Evolutionary conservation across 2,113 vertebrate species (phyloP).

Genomic region (Platysternon megacephalum): DNA sequence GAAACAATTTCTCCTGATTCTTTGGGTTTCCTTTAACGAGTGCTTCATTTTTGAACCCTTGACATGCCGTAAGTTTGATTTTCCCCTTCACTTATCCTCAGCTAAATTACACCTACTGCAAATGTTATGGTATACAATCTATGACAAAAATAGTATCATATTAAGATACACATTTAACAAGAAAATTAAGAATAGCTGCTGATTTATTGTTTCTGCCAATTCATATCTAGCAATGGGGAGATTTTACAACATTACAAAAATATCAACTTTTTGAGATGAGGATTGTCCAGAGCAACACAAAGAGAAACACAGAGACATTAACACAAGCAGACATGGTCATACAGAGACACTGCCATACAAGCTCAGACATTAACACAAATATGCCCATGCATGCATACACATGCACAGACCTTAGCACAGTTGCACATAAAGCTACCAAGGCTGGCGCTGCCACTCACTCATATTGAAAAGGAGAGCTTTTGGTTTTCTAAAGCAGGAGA

Average conservation of each 20-base stretch:
- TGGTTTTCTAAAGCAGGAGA: not conserved
- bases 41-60: not conserved
- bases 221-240: not conserved
- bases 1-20: not conserved
- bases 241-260: not conserved
- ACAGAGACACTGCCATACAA: not conserved
- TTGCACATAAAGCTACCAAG: fast-evolving
- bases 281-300: not conserved
- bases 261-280: not conserved
- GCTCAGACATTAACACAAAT: not conserved
- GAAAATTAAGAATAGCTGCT: not conserved
- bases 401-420: not conserved
- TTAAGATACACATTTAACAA: slow-evolving; percentile 22
- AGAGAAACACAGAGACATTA: not conserved
- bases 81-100: not conserved
- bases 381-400: not conserved
- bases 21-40: not conserved
- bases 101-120: slow-evolving; percentile 3
- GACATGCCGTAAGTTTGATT: not conserved
- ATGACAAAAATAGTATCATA: not conserved
- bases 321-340: not conserved
- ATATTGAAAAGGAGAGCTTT: not conserved
- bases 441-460: not conserved
- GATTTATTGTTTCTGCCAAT: not conserved
- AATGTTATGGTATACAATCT: not conserved